A percentile compares a stretch with the other conserved stretches of the same genome.
These are phyloP conservation scores for Apis laboriosa DNA, from an alignment of 1,140 invertebrate genomes.

Conservation along the genomic window DNA sequence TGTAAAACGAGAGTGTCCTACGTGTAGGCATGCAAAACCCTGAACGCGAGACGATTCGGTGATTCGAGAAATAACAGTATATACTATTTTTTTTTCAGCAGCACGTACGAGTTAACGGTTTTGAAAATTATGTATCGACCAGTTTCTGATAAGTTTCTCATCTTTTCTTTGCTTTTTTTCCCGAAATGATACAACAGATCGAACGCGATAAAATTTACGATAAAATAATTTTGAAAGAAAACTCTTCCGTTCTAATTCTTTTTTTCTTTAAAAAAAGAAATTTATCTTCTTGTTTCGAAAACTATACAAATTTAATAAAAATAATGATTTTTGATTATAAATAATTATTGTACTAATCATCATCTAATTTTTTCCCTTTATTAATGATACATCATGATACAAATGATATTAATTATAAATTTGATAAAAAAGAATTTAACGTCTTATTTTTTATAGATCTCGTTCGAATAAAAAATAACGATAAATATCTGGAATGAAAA, in stretches of 20 bases:
- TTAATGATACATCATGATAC: background rate
- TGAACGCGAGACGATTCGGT: background rate
- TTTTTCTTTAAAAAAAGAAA: background rate
- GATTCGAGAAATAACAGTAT: constrained; percentile 16
- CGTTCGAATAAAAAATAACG: background rate
- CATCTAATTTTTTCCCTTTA: background rate
- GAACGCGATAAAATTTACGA: background rate
- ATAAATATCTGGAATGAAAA: background rate
- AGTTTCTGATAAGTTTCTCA: background rate
- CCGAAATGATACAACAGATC: background rate
- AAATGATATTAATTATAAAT: background rate
- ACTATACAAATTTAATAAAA: too few relatives aligned
- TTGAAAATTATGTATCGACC: background rate
- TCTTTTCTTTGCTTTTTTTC: background rate
- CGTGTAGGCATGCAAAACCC: background rate
- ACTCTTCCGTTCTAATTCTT: background rate
- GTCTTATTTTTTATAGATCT: background rate
- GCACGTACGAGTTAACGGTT: constrained; percentile 1
- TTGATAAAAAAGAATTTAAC: background rate
- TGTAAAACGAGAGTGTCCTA: background rate
- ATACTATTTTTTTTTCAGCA: background rate
- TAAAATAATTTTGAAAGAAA: background rate
- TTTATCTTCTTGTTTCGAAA: background rate
- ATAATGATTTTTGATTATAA: too few relatives aligned
- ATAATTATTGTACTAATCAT: too few relatives aligned